phyloP scores from a whole-genome alignment of 2,888 invertebrate genomes.

The Steinernema carpocapsae region DNA sequence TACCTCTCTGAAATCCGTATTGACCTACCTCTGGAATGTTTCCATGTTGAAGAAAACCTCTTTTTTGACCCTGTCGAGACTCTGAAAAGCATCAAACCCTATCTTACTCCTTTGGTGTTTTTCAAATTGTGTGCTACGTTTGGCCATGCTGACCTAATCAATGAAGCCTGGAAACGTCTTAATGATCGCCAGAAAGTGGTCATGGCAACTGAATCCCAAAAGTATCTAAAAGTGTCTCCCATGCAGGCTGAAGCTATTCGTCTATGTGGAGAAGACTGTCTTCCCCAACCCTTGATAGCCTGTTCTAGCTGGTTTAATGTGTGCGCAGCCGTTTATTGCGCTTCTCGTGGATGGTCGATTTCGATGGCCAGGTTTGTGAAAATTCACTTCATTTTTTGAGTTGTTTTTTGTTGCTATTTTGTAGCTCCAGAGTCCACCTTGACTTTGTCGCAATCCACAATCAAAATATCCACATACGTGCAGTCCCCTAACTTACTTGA shows the following conservation, averaged over 20 bases:
- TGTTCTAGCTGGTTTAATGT: slow-evolving; percentile 21
- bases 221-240: slow-evolving; percentile 5
- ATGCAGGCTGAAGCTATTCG: slow-evolving; percentile 20
- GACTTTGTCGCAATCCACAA: no score
- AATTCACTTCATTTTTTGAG: no score
- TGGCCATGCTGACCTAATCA: background rate
- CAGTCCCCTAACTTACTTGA: background rate
- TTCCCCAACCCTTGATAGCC: slow-evolving; percentile 14
- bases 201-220: background rate
- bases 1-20: background rate
- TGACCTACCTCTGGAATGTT: background rate
- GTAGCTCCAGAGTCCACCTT: no score
- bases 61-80: slow-evolving; percentile 1
- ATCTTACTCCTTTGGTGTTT: background rate
- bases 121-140: slow-evolving; percentile 23
- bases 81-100: background rate
- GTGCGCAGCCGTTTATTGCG: slow-evolving; percentile 23
- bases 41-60: slow-evolving; percentile 4
- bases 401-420: no score
- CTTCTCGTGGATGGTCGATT: slow-evolving; percentile 1
- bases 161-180: background rate
- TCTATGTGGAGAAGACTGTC: background rate
- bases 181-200: background rate
- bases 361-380: slow-evolving; percentile 14
- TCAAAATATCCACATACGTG: background rate